These are phyloP conservation scores for Ceyx melanurus DNA, from an alignment of 2,113 vertebrate species.

Conservation along the genomic window DNA sequence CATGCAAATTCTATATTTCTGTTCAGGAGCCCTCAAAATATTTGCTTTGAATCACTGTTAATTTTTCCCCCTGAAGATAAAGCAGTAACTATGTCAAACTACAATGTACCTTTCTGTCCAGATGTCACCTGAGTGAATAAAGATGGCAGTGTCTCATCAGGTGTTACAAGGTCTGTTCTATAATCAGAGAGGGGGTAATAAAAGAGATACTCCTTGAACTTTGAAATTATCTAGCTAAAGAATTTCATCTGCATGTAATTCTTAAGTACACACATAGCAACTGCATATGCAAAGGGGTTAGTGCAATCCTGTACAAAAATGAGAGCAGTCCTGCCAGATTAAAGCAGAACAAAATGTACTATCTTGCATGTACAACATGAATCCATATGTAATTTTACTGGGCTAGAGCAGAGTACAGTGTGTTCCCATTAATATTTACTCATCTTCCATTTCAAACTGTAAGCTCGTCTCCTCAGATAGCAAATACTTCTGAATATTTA, in stretches of 20 bases:
- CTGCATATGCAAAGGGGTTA: conserved; percentile 45
- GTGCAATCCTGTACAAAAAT: conserved; percentile 32
- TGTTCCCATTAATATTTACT: conserved; percentile 53
- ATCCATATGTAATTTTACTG: neutral
- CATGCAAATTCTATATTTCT: neutral
- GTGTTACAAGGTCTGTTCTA: neutral
- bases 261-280: conserved; percentile 28
- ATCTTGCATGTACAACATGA: neutral
- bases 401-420: neutral
- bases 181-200: neutral
- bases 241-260: conserved; percentile 42
- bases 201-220: neutral
- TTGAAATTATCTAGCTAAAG: neutral
- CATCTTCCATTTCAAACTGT: conserved; percentile 43
- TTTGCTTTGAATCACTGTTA: neutral
- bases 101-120: neutral
- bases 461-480: conserved; percentile 58
- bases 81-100: neutral
- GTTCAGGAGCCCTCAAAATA: neutral
- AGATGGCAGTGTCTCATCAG: neutral
- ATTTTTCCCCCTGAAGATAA: neutral
- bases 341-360: conserved; percentile 34
- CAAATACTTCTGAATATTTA: conserved; percentile 66
- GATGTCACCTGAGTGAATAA: neutral
- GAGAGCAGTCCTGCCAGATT: conserved; percentile 12